Evolutionary conservation across 2,888 invertebrate genomes (phyloP).

Genomic region (Aromia moschata): DNA sequence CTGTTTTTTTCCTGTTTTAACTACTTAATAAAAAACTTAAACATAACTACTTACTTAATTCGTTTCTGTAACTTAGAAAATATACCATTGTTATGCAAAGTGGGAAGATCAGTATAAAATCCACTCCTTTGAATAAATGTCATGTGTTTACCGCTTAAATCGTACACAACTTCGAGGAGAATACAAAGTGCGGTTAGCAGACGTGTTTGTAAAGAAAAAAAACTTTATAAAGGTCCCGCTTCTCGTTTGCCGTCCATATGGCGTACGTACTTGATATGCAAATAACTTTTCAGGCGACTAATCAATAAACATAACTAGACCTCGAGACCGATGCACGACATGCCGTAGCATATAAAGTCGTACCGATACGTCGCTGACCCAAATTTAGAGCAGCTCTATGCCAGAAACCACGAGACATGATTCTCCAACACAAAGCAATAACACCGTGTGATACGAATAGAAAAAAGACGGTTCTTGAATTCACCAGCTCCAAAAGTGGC

Average conservation of each 20-base stretch:
- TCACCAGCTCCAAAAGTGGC: not conserved
- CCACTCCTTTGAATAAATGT: no score
- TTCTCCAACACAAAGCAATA: not conserved
- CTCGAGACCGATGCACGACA: not conserved
- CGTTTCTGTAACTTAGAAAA: no score
- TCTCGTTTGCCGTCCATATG: not conserved
- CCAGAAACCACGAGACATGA: not conserved
- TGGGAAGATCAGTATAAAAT: no score
- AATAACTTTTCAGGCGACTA: not conserved
- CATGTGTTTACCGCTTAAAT: no score
- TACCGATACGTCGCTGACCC: not conserved
- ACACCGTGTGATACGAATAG: not conserved
- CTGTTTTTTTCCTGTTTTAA: no score
- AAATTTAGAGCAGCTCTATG: not conserved
- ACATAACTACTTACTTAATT: no score
- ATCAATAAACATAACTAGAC: not conserved
- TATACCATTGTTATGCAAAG: no score
- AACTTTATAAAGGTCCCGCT: not conserved
- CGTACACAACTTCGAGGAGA: no score
- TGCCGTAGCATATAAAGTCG: not conserved
- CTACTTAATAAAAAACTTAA: no score
- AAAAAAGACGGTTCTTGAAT: no score
- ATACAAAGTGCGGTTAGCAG: no score
- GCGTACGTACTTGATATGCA: not conserved
- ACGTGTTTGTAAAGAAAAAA: no score